Percentiles rank a stretch among this genome's conserved stretches.
Evolutionary conservation across 2,113 vertebrate species (phyloP).

Genomic region (Phrynosoma platyrhinos): DNA sequence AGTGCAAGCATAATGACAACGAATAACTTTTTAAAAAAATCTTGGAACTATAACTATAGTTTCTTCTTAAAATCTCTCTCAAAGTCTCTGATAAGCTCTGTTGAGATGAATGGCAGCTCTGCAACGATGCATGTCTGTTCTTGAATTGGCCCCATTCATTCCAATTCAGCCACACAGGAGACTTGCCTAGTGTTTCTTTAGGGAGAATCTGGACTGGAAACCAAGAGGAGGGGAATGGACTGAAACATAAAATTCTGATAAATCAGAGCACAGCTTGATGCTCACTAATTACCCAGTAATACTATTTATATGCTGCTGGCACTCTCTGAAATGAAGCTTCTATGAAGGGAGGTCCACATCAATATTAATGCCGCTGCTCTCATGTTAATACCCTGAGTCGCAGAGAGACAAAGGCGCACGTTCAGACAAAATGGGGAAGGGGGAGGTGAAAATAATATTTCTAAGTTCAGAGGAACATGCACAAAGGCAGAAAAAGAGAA

Average conservation of each 20-base stretch:
- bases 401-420: conserved; percentile 17
- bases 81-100: no score
- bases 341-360: conserved; percentile 64
- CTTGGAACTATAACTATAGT: no score
- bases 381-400: conserved; percentile 37
- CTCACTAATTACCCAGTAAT: conserved; percentile 70
- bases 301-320: conserved; percentile 71
- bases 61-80: no score
- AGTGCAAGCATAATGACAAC: not conserved
- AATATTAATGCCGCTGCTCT: conserved; percentile 73
- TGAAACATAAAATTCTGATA: conserved; percentile 55
- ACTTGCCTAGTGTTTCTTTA: not conserved
- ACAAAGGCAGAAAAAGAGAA: not conserved
- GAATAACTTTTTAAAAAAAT: no score
- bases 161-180: not conserved
- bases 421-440: conserved; percentile 31
- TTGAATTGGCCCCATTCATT: not conserved
- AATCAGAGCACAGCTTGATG: conserved; percentile 67
- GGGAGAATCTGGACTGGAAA: not conserved
- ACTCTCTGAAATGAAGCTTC: conserved; percentile 58
- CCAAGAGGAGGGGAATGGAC: conserved; percentile 17
- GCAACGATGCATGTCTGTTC: not conserved
- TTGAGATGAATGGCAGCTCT: not conserved
- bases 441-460: conserved; percentile 31
- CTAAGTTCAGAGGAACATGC: conserved; percentile 15